Base-by-base conservation (phyloP, 2,113 vertebrate genomes). In the Kryptolebias marmoratus region DNA sequence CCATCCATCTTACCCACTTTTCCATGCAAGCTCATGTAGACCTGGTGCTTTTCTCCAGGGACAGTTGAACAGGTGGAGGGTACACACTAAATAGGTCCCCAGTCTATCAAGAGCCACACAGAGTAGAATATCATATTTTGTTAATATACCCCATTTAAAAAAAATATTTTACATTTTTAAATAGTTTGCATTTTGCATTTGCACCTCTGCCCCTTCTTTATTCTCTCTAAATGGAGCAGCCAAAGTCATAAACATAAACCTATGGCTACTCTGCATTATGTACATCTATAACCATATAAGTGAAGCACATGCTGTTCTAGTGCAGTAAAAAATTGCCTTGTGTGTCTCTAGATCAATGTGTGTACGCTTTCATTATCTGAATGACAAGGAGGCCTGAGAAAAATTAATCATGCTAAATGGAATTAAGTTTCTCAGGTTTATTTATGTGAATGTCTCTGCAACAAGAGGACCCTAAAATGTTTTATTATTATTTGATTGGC, bases 301-400 rank as follows among this genome's bases (percentile, higher is more conserved):
- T 76, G 80, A 58, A 70, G 60, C 54, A 67, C 36, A 47, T 45
- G 7, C 48, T 61, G 53, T 73, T 50, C 32, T 54, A n/a, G 71
- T 50, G 65, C 44, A 50, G 56, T 83, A 75, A 88, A 82, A 84
- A 73, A 78, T 81, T 87, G 73, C 74, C 44, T 71, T 39, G 64
- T 76, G 68, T 72, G 73, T 79, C 74, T 77, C 73, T 67, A 64
- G 71, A 92, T 92, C 87, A 82, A 88, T 90, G 73, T 81, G 77
- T 81, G 68, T 75, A 84, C 64, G 54, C 68, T 89, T 90, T 88
- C 81, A 89, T 90, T 87, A 89, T 75, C 52, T 78, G 70, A 85
- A 87, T 82, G 77, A 86, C 65, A 78, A 64, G 44, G 65, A 70
- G 59, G 81, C 73, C 57, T 5, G 72, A 75, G 77, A 64, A 71